Evolutionary conservation across 2,113 vertebrate genomes (phyloP).

Genomic region (Clinocottus analis): DNA sequence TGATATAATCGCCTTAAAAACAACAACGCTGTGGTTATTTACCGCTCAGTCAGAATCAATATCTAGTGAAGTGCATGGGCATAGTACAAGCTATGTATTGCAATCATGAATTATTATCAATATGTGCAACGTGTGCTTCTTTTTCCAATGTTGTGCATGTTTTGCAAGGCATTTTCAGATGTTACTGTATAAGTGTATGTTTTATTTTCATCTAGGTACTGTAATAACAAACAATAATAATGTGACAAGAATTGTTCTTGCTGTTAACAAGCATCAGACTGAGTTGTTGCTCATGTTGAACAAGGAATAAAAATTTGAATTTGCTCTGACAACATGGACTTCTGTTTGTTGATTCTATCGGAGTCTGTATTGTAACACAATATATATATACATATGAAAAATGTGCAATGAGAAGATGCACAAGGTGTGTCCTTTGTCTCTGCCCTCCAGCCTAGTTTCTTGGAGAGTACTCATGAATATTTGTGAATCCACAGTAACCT

Average conservation of each 20-base stretch:
- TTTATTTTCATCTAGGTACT: constrained; percentile 20
- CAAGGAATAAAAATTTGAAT: constrained; percentile 30
- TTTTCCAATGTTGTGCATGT: constrained; percentile 1
- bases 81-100: constrained; percentile 31
- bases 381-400: not conserved
- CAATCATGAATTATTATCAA: constrained; percentile 9
- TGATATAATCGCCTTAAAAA: not conserved
- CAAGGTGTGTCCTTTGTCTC: not conserved
- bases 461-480: not conserved
- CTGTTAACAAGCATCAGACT: constrained; percentile 9
- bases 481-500: not conserved
- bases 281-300: constrained; percentile 41
- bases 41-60: constrained; percentile 32
- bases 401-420: not conserved
- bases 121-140: constrained; percentile 14
- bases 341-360: constrained; percentile 6
- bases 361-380: not conserved
- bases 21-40: constrained; percentile 36
- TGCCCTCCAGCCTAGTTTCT: not conserved
- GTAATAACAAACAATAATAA: not conserved
- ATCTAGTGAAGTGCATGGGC: constrained; percentile 21
- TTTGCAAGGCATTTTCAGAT: constrained; percentile 24
- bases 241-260: constrained; percentile 7
- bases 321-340: constrained; percentile 10
- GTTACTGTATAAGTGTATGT: constrained; percentile 26